Conservation (phyloP, 2,888 invertebrate genomes). For the Barypeithes pellucidus region DNA sequence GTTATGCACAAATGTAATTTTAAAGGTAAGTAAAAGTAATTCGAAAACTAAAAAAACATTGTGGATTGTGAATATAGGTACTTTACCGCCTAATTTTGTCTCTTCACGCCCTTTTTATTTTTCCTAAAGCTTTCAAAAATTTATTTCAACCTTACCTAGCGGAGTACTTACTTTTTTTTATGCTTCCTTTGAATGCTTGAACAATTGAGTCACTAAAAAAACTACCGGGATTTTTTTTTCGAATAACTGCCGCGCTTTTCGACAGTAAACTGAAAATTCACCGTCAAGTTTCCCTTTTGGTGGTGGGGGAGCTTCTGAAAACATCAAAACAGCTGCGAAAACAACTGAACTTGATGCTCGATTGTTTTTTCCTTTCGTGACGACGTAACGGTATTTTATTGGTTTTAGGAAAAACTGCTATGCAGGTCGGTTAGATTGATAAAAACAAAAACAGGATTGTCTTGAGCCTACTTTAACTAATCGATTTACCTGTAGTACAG, state of each 20-base stretch:
- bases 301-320: conserved; percentile 21
- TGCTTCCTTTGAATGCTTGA: not conserved
- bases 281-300: not conserved
- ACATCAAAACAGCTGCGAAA: conserved; percentile 38
- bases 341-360: conserved; percentile 31
- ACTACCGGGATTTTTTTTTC: conserved; percentile 12
- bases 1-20: too few species aligned
- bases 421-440: conserved; percentile 23
- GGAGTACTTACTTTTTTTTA: too few species aligned
- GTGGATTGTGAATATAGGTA: too few species aligned
- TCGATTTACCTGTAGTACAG: not conserved
- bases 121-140: too few species aligned
- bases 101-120: too few species aligned
- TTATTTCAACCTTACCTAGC: too few species aligned
- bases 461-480: conserved; percentile 5
- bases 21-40: too few species aligned
- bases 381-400: conserved; percentile 44
- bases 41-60: too few species aligned
- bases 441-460: conserved; percentile 3
- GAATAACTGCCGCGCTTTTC: conserved; percentile 18
- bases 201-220: not conserved
- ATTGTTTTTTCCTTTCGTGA: conserved; percentile 31
- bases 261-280: conserved; percentile 16
- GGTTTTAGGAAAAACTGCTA: conserved; percentile 33
- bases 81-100: too few species aligned